Base-by-base conservation (phyloP, 2,797 vertebrate genomes). In the Helarctos malayanus region DNA sequence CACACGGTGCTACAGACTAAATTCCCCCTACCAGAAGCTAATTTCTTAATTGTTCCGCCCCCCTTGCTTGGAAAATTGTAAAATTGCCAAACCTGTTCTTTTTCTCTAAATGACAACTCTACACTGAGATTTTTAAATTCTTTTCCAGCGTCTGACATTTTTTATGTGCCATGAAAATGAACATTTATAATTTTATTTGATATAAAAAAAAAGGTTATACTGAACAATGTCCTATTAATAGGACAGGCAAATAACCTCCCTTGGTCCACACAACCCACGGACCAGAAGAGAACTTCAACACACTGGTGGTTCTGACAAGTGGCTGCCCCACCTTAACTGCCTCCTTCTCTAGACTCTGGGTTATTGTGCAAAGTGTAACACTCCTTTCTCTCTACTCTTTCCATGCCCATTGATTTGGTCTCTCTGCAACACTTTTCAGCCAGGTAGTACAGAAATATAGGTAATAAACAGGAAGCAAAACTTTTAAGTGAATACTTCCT, bases 141-240 rank as follows among this genome's bases (percentile, higher is more conserved):
- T 75, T 92, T 63, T 68, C 63, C 71, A 92, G 79, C 16, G 14
- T 96, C 76, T 65, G 25, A 83, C 83, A 54, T 71, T 95, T 91
- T 78, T 45, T 82, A 8, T 23, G 19, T 59, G 69, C 11, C 65
- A 45, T 52, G n/a, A 79, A 96, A 96, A 94, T 75, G 54, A 92
- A 69, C 63, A 23, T 49, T 75, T 69, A n/a, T 41, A 75, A 79
- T 54, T 96, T 65, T 65, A 23, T 89, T 69, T 52, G 35, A 61
- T 47, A 29, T 89, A 1, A 41, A n/a, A 49, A 63, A 81, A 47
- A 92, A 91, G 54, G 18, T 65, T 65, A 69, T 63, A 56, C 19
- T 32, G 32, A 84, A 63, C n/a, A 23, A 68, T n/a, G 45, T 47
- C 61, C 32, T 90, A 2, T 10, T 61, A 86, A 45, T 69, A 13